A percentile compares a stretch with the other conserved stretches of the same genome.
These are phyloP conservation scores for Caenorhabditis latens DNA, from an alignment of 1,140 invertebrate genomes.

Conservation along the genomic window DNA sequence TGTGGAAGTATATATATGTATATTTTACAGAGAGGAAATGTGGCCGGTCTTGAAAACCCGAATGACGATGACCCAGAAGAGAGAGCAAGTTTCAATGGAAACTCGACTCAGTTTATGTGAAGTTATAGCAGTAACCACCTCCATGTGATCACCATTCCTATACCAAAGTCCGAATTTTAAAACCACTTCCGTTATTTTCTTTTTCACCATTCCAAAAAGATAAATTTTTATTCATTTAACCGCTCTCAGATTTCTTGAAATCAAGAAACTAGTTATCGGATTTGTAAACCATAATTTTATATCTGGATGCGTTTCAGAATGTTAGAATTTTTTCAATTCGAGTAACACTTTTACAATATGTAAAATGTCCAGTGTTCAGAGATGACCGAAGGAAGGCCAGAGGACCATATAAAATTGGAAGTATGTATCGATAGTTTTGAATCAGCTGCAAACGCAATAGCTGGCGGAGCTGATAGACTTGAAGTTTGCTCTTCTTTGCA, in stretches of 20 bases:
- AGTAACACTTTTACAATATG: too few relatives aligned
- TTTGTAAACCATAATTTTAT: neutral
- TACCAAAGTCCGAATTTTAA: neutral
- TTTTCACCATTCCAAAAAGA: neutral
- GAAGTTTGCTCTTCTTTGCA: constrained; percentile 34
- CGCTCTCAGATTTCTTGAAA: too few relatives aligned
- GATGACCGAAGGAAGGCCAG: neutral
- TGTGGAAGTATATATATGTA: neutral
- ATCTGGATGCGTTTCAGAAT: neutral
- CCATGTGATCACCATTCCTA: constrained; percentile 2
- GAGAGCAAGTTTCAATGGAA: constrained; percentile 42
- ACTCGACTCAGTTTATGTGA: constrained; percentile 44
- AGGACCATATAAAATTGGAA: neutral
- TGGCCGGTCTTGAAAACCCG: constrained; percentile 20
- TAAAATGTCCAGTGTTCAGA: too few relatives aligned
- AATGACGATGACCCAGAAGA: constrained; percentile 47
- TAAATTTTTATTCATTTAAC: too few relatives aligned
- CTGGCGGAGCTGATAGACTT: constrained; percentile 19
- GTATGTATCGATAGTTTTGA: constrained; percentile 36
- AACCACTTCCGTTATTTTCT: neutral
- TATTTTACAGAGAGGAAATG: constrained; percentile 31
- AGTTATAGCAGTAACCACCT: too few relatives aligned
- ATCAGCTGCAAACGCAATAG: constrained; percentile 22
- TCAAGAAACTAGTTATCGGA: too few relatives aligned
- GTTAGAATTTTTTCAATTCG: neutral